phyloP scores from a whole-genome alignment of 2,888 invertebrate genomes.

The Meta bourneti region DNA sequence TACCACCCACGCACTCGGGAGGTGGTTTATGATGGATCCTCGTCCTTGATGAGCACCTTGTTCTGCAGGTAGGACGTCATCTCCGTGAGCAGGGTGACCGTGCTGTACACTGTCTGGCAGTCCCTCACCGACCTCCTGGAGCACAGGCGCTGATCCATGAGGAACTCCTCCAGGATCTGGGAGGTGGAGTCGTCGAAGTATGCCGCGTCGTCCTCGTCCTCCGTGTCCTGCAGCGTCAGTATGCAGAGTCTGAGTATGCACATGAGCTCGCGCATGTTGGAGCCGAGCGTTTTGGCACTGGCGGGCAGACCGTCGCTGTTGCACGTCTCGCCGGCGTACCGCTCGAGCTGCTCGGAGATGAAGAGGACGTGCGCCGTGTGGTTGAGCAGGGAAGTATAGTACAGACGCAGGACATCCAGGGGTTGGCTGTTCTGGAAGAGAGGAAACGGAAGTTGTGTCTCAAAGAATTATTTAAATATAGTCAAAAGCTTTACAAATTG shows the following conservation, averaged over 20 bases:
- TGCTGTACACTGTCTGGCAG: conserved; percentile 72
- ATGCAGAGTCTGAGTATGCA: conserved; percentile 67
- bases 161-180: conserved; percentile 62
- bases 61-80: conserved; percentile 45
- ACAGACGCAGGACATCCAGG: conserved; percentile 52
- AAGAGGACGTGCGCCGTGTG: conserved; percentile 76
- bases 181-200: conserved; percentile 40
- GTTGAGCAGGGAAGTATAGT: conserved; percentile 75
- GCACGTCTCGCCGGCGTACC: conserved; percentile 36
- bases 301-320: conserved; percentile 9
- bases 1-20: not conserved
- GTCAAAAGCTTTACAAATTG: no score
- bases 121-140: conserved; percentile 72
- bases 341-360: conserved; percentile 59
- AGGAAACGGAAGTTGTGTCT: not conserved
- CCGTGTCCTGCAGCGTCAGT: conserved; percentile 1
- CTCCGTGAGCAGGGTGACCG: conserved; percentile 50
- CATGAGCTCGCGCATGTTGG: conserved; percentile 70
- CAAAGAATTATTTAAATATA: no score
- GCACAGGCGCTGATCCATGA: conserved; percentile 65
- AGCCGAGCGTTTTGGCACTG: conserved; percentile 54
- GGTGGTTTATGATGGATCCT: conserved; percentile 3
- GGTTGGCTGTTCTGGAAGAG: conserved; percentile 50
- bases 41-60: not conserved
- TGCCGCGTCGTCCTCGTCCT: not conserved